A percentile compares a stretch with the other conserved stretches of the same genome.
Evolutionary conservation across 1,140 invertebrate genomes (phyloP).

Genomic region (Battus philenor): DNA sequence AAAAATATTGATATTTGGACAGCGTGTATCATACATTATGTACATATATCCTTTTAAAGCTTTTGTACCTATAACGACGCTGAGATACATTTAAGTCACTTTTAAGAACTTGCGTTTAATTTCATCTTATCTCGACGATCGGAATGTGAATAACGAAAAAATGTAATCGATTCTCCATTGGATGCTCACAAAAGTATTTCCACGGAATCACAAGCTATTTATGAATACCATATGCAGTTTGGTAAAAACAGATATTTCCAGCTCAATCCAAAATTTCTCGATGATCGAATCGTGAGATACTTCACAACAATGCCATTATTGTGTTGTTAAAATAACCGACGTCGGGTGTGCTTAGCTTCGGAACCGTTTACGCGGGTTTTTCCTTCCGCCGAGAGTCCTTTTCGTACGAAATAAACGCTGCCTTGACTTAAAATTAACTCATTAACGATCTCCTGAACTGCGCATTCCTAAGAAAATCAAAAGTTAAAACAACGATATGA

Average conservation of each 20-base stretch:
- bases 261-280: slow-evolving; percentile 23
- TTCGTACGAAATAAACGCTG: slow-evolving; percentile 8
- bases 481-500: slow-evolving; percentile 1
- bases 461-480: background rate
- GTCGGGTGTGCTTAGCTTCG: slow-evolving; percentile 7
- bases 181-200: too few relatives aligned
- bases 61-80: too few relatives aligned
- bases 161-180: slow-evolving; percentile 15
- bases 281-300: slow-evolving; percentile 36
- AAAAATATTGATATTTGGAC: too few relatives aligned
- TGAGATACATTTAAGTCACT: too few relatives aligned
- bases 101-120: too few relatives aligned
- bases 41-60: too few relatives aligned
- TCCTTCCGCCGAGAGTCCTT: background rate
- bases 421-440: slow-evolving; percentile 13
- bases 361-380: slow-evolving; percentile 14
- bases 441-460: slow-evolving; percentile 7
- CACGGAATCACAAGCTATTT: slow-evolving; percentile 37
- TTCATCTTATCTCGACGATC: too few relatives aligned
- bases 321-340: slow-evolving; percentile 13
- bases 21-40: too few relatives aligned
- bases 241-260: slow-evolving; percentile 24
- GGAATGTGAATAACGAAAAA: too few relatives aligned
- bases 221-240: slow-evolving; percentile 49
- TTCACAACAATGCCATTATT: slow-evolving; percentile 33